Conservation (phyloP, 2,113 vertebrate species). For the Oxygymnocypris stewartii region DNA sequence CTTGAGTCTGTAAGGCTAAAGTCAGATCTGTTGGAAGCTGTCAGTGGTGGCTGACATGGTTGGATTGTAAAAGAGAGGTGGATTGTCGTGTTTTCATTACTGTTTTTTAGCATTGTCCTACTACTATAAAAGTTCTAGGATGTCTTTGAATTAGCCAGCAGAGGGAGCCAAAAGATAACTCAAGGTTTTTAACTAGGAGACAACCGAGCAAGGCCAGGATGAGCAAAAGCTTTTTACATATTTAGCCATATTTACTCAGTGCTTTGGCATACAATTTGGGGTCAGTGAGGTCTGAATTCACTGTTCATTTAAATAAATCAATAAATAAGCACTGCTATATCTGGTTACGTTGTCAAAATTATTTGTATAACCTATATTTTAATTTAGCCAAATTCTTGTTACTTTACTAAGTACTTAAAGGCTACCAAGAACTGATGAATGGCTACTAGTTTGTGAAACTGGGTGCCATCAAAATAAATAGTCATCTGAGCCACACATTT, state of each 20-base stretch:
- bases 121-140: neutral
- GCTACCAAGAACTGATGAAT: neutral
- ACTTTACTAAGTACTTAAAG: neutral
- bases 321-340: neutral
- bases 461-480: neutral
- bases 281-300: neutral
- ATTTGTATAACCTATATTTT: neutral
- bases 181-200: neutral
- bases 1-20: neutral
- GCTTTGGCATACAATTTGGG: neutral
- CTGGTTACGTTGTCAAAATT: neutral
- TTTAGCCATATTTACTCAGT: neutral
- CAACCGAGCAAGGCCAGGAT: neutral
- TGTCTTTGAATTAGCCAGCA: slow-evolving; percentile 15
- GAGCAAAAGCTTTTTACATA: neutral
- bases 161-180: slow-evolving; percentile 37
- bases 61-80: neutral
- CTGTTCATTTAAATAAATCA: neutral
- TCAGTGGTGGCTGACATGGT: neutral
- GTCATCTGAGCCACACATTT: neutral
- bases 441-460: neutral
- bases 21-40: neutral
- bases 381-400: neutral
- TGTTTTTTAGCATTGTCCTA: neutral
- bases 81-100: neutral